phyloP scores from a whole-genome alignment of 2,888 invertebrate species.

The Leucophenga montana region DNA sequence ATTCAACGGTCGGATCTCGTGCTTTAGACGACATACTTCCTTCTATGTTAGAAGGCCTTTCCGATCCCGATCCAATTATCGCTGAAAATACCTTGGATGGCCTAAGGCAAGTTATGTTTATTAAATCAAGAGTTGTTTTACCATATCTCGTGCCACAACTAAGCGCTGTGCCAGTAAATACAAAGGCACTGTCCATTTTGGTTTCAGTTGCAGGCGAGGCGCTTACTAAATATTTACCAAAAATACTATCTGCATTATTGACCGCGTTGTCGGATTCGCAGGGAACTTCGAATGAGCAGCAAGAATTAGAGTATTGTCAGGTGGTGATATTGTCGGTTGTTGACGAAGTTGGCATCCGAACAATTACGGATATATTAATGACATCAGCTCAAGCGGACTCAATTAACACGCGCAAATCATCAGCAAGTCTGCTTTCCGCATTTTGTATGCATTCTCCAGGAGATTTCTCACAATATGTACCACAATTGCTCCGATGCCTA shows the following conservation, averaged over 20 bases:
- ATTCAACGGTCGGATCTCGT: conserved; percentile 92
- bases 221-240: conserved; percentile 89
- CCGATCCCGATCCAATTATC: conserved; percentile 83
- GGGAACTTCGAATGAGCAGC: conserved; percentile 77
- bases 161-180: conserved; percentile 90
- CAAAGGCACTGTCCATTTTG: conserved; percentile 93
- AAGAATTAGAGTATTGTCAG: conserved; percentile 93
- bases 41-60: conserved; percentile 84
- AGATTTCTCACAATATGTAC: conserved; percentile 89
- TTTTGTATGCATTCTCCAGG: conserved; percentile 93
- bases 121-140: conserved; percentile 94
- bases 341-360: conserved; percentile 90
- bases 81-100: conserved; percentile 96
- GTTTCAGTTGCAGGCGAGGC: conserved; percentile 96
- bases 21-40: conserved; percentile 98
- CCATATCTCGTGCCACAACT: conserved; percentile 97
- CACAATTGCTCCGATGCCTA: conserved; percentile 89
- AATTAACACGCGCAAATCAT: conserved; percentile 82
- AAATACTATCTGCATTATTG: conserved; percentile 93
- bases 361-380: conserved; percentile 89
- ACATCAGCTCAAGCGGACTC: conserved; percentile 81
- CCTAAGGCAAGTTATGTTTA: conserved; percentile 95
- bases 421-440: conserved; percentile 88
- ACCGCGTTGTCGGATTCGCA: conserved; percentile 82
- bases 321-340: conserved; percentile 92